phyloP scores from a whole-genome alignment of 1,140 invertebrate species.

The Sinella curviseta region DNA sequence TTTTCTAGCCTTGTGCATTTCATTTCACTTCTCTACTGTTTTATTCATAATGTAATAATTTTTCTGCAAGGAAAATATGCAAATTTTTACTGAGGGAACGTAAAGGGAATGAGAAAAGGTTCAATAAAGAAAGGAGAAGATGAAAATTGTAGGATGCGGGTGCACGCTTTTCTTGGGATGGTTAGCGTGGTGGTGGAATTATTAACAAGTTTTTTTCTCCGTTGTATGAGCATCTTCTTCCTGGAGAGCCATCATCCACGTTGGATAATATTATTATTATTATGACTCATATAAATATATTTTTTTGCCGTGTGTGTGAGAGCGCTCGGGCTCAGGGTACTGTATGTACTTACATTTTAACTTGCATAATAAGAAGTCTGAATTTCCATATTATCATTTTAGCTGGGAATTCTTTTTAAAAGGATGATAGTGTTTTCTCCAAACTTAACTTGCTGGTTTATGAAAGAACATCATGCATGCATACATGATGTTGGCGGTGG shows the following conservation, averaged over 20 bases:
- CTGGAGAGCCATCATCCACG: background rate
- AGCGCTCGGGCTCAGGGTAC: no score
- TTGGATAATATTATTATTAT: background rate
- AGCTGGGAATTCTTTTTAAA: no score
- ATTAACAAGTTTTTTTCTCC: constrained; percentile 19
- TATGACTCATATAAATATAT: background rate
- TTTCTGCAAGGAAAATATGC: constrained; percentile 26
- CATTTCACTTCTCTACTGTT: constrained; percentile 17
- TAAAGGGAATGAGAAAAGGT: background rate
- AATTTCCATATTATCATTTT: no score
- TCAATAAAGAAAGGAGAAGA: background rate
- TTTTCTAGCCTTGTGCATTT: constrained; percentile 1
- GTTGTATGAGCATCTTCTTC: background rate
- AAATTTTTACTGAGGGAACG: background rate
- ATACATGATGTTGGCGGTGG: no score
- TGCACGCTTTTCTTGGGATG: background rate
- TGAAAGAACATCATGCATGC: no score
- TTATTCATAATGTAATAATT: constrained; percentile 28
- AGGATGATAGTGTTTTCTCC: no score
- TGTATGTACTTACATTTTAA: no score
- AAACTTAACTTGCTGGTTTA: no score
- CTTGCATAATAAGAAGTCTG: no score
- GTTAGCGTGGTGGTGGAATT: background rate
- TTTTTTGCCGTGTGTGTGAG: background rate
- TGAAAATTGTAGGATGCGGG: background rate